Conservation (phyloP, 2,797 vertebrate species). For the Ctenopoma kingsleyae region DNA sequence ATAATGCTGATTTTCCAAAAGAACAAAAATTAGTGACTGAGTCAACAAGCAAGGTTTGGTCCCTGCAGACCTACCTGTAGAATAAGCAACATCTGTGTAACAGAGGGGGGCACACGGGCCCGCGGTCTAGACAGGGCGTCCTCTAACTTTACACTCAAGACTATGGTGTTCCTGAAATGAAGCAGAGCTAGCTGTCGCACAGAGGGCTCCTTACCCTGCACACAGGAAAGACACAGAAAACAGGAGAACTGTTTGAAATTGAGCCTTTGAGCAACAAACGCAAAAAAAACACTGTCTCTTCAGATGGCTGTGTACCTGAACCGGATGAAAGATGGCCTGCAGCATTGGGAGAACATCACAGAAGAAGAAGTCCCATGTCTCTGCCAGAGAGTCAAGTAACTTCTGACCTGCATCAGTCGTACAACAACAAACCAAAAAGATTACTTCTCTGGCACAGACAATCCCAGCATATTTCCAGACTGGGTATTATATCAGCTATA, state of each 20-base stretch:
- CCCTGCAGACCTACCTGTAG: constrained; percentile 88
- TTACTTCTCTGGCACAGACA: not conserved
- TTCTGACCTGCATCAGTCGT: constrained; percentile 90
- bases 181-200: constrained; percentile 95
- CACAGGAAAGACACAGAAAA: constrained; percentile 10
- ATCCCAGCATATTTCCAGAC: not conserved
- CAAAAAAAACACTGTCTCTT: not conserved
- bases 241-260: not conserved
- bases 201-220: constrained; percentile 95
- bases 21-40: not conserved
- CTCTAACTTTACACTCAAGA: constrained; percentile 95
- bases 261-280: not conserved
- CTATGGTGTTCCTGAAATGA: constrained; percentile 96
- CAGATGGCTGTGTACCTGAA: constrained; percentile 86
- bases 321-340: constrained; percentile 97
- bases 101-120: constrained; percentile 93
- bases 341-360: constrained; percentile 95
- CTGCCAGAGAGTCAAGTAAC: constrained; percentile 95
- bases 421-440: constrained; percentile 9
- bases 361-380: constrained; percentile 99
- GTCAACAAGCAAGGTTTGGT: not conserved
- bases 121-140: constrained; percentile 93
- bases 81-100: constrained; percentile 97
- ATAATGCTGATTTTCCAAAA: not conserved
- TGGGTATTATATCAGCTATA: constrained; percentile 58